Evolutionary conservation across 2,888 invertebrate species (phyloP).

Genomic region (Steromphala cineraria): DNA sequence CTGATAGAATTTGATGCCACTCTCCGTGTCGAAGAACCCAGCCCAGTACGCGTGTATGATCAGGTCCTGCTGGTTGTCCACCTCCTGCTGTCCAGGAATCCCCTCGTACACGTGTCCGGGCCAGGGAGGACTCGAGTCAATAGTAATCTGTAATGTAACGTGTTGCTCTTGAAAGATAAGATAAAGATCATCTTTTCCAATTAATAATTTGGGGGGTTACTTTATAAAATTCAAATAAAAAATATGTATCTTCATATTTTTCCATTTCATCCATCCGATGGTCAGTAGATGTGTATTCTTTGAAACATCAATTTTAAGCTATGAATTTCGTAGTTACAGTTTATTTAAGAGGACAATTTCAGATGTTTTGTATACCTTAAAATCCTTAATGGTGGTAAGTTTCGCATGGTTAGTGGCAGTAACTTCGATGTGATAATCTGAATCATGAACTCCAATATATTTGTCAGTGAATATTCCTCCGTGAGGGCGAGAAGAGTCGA

Average conservation of each 20-base stretch:
- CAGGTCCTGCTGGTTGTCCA: conserved; percentile 50
- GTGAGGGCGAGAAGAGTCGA: neutral
- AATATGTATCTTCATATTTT: no score
- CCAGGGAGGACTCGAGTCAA: conserved; percentile 58
- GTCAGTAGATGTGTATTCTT: no score
- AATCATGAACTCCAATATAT: conserved; percentile 48
- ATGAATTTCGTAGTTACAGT: no score
- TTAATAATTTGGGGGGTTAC: no score
- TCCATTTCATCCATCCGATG: no score
- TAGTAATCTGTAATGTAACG: conserved; percentile 46
- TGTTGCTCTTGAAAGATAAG: no score
- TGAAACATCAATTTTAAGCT: no score
- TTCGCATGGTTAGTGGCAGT: conserved; percentile 49
- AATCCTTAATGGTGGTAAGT: conserved; percentile 35
- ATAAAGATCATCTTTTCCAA: no score
- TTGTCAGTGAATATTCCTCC: conserved; percentile 39
- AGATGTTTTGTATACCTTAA: neutral
- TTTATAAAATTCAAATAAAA: no score
- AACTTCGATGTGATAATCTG: conserved; percentile 53
- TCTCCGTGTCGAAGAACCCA: conserved; percentile 63
- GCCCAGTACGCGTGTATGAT: conserved; percentile 51
- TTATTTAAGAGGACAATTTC: no score
- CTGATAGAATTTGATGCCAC: conserved; percentile 54
- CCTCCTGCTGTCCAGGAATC: conserved; percentile 41
- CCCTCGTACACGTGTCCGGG: conserved; percentile 57